A percentile compares a stretch with the other conserved stretches of the same genome.
Conservation (phyloP, 2,797 vertebrate species). For the Micromesistius poutassou region DNA sequence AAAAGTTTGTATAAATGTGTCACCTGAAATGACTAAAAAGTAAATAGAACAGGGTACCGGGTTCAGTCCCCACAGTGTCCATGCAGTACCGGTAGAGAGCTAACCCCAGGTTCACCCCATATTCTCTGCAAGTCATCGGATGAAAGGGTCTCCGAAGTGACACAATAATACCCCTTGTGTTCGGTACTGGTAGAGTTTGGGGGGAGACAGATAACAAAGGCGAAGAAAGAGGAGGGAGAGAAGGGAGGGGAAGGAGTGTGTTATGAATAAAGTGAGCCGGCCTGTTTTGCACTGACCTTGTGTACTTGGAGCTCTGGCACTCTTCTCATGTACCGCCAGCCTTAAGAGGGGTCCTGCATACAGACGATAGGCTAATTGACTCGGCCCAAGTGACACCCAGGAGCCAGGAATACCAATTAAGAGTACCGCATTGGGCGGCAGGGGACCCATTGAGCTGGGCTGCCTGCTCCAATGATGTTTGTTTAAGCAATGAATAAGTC, state of each 20-base stretch:
- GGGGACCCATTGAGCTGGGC: constrained; percentile 33
- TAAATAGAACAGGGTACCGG: too few relatives aligned
- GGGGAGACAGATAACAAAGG: background rate
- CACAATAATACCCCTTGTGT: constrained; percentile 15
- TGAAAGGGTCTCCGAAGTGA: too few relatives aligned
- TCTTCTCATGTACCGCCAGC: constrained; percentile 43
- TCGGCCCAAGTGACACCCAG: constrained; percentile 45
- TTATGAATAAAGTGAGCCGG: background rate
- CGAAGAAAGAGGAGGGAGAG: constrained; percentile 8
- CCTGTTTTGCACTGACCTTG: constrained; percentile 44
- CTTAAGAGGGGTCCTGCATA: constrained; percentile 22
- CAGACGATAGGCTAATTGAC: constrained; percentile 59
- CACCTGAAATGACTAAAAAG: too few relatives aligned
- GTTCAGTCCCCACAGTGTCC: too few relatives aligned
- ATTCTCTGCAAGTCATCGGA: too few relatives aligned
- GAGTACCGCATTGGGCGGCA: background rate
- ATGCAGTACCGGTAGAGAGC: too few relatives aligned
- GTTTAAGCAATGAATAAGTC: constrained; percentile 59
- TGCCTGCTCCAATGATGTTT: constrained; percentile 55
- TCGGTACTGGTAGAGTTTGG: constrained; percentile 27
- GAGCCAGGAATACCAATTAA: constrained; percentile 58
- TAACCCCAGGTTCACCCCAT: too few relatives aligned
- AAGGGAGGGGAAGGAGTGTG: background rate
- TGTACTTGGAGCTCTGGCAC: constrained; percentile 37
- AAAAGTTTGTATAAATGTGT: too few relatives aligned